Evolutionary conservation across 1,140 invertebrate genomes (phyloP).

Genomic region (Semibalanus balanoides): DNA sequence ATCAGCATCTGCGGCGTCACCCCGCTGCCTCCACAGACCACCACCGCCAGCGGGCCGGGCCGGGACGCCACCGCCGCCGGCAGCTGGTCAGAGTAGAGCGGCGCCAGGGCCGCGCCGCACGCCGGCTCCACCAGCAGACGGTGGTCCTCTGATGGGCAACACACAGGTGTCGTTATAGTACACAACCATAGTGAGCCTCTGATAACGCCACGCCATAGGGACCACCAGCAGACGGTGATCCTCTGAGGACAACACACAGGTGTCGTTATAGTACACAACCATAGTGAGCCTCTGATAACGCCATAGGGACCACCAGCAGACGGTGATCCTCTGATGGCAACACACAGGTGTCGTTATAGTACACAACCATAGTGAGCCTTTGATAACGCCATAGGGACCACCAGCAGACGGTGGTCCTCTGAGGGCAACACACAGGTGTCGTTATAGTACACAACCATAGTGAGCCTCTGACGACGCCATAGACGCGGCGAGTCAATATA

Average conservation of each 20-base stretch:
- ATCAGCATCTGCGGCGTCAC: slow-evolving; percentile 29
- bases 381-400: no score
- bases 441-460: background rate
- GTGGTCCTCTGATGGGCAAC: slow-evolving; percentile 28
- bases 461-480: no score
- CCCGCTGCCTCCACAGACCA: slow-evolving; percentile 38
- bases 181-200: background rate
- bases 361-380: background rate
- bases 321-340: no score
- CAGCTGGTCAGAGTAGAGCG: slow-evolving; percentile 28
- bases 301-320: background rate
- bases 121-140: slow-evolving; percentile 36
- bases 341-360: background rate
- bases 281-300: background rate
- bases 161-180: background rate
- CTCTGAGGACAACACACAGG: no score
- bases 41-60: slow-evolving; percentile 31
- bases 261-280: background rate
- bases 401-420: no score
- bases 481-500: background rate
- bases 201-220: no score
- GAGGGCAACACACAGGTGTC: background rate
- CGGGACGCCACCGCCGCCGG: slow-evolving; percentile 15
- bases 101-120: slow-evolving; percentile 36
- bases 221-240: no score